Percentiles rank a stretch among this genome's conserved stretches.
These are phyloP conservation scores for Apamea crenata DNA, from an alignment of 2,888 invertebrate genomes.

Conservation along the genomic window DNA sequence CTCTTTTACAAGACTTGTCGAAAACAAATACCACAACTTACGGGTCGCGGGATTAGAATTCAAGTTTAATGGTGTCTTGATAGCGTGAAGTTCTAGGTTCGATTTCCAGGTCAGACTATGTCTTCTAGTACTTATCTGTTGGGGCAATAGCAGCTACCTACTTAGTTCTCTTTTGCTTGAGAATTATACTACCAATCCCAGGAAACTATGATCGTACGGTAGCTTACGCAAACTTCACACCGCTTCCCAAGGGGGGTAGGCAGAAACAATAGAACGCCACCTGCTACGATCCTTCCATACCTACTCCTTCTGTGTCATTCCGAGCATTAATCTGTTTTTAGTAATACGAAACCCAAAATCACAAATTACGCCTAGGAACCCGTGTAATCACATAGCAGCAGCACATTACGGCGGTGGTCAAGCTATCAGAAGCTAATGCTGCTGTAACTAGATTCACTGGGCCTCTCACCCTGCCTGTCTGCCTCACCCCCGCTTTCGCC, in stretches of 20 bases:
- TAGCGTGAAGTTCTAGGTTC: not conserved
- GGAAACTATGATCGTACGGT: not conserved
- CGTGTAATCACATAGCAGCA: not conserved
- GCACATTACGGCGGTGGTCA: slow-evolving; percentile 10
- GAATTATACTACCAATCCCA: not conserved
- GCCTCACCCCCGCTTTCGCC: not conserved
- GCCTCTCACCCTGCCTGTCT: not conserved
- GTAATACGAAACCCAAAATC: not conserved
- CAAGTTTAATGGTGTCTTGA: not conserved
- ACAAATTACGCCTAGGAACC: not conserved
- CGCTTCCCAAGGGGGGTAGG: no score
- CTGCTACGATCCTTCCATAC: not conserved
- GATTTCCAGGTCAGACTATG: not conserved
- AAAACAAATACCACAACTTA: not conserved
- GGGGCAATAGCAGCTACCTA: not conserved
- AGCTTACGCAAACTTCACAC: not conserved
- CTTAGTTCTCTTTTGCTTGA: not conserved
- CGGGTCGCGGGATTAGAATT: not conserved
- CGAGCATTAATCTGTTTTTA: not conserved
- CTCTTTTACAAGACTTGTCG: not conserved
- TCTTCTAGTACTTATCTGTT: not conserved
- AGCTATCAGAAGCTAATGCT: slow-evolving; percentile 28
- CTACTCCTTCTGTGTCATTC: not conserved
- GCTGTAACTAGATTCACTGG: slow-evolving; percentile 15
- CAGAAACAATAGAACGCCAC: not conserved